Evolutionary conservation across 2,113 vertebrate genomes (phyloP), one percentile per base, ranked within the genome.

Genomic region (Rhinopomastus cyanomelas): DNA sequence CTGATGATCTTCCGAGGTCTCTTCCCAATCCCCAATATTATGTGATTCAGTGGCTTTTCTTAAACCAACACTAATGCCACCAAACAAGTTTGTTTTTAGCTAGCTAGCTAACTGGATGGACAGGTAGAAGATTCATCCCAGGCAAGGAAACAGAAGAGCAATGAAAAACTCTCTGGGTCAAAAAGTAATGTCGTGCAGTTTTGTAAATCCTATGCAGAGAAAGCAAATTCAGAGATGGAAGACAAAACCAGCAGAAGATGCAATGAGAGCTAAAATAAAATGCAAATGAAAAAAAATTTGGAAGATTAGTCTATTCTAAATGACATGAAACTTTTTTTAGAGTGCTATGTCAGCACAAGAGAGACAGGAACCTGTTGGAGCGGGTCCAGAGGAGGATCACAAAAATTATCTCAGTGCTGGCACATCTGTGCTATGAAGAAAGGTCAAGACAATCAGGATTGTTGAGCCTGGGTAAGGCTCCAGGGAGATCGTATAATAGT

Each of bases 141-240:
- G 61, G 7, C 9, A 88, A 81, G 65, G 39, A 83, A 60, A 62
- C 26, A 60, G 39, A 65, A 59, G 7, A 49, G 10, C 15, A 9
- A 34, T 36, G 21, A 69, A 87, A 78, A 46, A 20, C 8, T 34
- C 7, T 32, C 11, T 36, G 10, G 20, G 25, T 6, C 16, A 49
- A 68, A 64, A 86, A 53, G 3, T n/a, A 52, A 8, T 8, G 2
- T 37, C 82, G n/a, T 5, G 16, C 16, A 2, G 0, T 2, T 61
- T 64, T 80, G 81, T 49, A 44, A 72, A 88, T 46, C 18, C 89
- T 51, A 51, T 27, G 13, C 5, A 71, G 8, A 66, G 8, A 23
- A 80, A 36, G 51, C n/a, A 68, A 92, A 52, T 69, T 56, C 27
- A 17, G 25, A 78, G 12, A 65, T 32, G 10, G 21, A 49, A 72